Evolutionary conservation across 2,888 invertebrate genomes (phyloP).

Genomic region (Glaucopsyche alexis): DNA sequence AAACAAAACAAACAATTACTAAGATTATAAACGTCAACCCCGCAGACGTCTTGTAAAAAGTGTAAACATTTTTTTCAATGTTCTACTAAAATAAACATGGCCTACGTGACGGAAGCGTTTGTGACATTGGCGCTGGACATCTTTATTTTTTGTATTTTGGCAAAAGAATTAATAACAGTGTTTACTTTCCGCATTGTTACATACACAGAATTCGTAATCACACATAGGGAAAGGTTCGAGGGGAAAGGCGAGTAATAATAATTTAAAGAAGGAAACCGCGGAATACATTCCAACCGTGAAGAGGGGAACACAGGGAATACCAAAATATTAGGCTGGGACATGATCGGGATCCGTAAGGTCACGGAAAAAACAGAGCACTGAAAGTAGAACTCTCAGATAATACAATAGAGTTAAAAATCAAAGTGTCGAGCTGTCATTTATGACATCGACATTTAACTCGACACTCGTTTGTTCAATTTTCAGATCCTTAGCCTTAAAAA

Average conservation of each 20-base stretch:
- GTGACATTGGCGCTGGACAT: background rate
- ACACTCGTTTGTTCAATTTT: too few relatives aligned
- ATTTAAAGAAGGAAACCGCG: background rate
- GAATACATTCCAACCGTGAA: background rate
- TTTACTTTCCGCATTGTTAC: background rate
- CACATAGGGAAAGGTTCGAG: background rate
- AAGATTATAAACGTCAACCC: background rate
- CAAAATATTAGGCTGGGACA: too few relatives aligned
- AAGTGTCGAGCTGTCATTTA: too few relatives aligned
- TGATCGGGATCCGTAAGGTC: too few relatives aligned
- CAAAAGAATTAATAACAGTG: background rate
- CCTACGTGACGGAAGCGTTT: slow-evolving; percentile 1
- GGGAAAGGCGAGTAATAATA: background rate
- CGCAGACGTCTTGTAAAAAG: background rate
- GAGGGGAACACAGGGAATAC: background rate
- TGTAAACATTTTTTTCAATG: slow-evolving; percentile 19
- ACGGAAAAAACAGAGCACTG: too few relatives aligned
- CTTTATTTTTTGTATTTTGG: background rate
- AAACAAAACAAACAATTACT: background rate
- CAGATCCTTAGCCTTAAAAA: too few relatives aligned
- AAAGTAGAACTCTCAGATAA: too few relatives aligned
- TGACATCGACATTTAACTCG: too few relatives aligned
- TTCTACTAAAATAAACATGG: slow-evolving; percentile 6
- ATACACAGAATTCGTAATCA: background rate
- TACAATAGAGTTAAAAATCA: too few relatives aligned